Conservation (phyloP, 2,113 vertebrate species). For the Tenebrosternarchus preto region DNA sequence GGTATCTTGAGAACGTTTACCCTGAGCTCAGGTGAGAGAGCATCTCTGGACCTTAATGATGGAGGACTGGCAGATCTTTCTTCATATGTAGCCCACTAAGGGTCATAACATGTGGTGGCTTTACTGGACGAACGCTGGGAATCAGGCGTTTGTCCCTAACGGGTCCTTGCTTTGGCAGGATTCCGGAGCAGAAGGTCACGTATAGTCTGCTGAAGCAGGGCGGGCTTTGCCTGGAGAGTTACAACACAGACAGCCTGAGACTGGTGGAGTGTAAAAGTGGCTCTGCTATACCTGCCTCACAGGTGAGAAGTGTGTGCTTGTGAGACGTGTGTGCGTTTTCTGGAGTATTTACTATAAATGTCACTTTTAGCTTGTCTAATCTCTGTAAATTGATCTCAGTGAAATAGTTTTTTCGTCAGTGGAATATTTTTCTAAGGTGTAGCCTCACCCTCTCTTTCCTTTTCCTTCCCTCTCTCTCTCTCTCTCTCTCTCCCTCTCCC, state of each 20-base stretch:
- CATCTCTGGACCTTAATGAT: background rate
- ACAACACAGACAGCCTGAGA: conserved; percentile 77
- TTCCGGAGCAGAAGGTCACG: conserved; percentile 88
- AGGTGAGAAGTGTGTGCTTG: conserved; percentile 75
- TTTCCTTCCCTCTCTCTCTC: too few relatives aligned
- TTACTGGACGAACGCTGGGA: too few relatives aligned
- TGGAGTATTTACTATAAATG: background rate
- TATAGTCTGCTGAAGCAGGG: conserved; percentile 88
- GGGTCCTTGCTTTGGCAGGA: conserved; percentile 67
- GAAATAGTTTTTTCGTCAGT: too few relatives aligned
- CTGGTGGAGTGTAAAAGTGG: conserved; percentile 81
- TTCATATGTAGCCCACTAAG: background rate
- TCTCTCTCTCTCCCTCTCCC: too few relatives aligned
- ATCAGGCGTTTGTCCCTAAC: too few relatives aligned
- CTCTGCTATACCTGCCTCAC: conserved; percentile 77
- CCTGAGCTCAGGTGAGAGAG: conserved; percentile 90
- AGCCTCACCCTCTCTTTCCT: background rate
- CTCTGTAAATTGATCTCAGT: too few relatives aligned
- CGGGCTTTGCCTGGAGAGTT: conserved; percentile 84
- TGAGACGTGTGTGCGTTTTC: background rate
- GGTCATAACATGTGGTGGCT: too few relatives aligned
- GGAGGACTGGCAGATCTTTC: background rate
- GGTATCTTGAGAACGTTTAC: conserved; percentile 97
- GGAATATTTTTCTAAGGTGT: too few relatives aligned
- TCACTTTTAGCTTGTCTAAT: too few relatives aligned